These are phyloP conservation scores for Drosophila prostipennis DNA, from an alignment of 2,888 invertebrate species.

Conservation along the genomic window DNA sequence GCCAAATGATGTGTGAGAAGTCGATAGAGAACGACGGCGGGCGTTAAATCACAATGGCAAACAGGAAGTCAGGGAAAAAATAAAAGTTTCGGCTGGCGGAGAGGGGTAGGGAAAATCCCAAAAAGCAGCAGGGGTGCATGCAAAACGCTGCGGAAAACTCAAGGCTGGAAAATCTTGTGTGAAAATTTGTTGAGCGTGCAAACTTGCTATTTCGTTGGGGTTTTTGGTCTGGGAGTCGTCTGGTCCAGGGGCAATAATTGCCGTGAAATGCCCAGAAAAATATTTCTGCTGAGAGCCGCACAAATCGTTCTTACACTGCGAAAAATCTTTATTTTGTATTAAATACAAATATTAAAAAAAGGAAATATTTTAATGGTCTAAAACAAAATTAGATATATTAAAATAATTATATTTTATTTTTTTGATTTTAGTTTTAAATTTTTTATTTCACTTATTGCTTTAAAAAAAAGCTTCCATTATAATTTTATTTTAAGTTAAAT, in stretches of 20 bases:
- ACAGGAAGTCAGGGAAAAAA: slow-evolving; percentile 55
- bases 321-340: neutral
- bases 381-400: no score
- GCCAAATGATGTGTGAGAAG: slow-evolving; percentile 77
- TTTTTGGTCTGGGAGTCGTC: slow-evolving; percentile 37
- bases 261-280: slow-evolving; percentile 68
- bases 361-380: no score
- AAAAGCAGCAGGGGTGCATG: slow-evolving; percentile 63
- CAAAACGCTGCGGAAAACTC: slow-evolving; percentile 44
- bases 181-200: slow-evolving; percentile 79
- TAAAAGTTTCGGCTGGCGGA: neutral
- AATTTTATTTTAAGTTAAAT: no score
- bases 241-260: slow-evolving; percentile 66
- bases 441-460: no score
- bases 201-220: slow-evolving; percentile 49
- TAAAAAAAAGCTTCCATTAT: no score
- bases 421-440: no score
- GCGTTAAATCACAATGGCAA: slow-evolving; percentile 74
- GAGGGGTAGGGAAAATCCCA: neutral
- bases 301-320: slow-evolving; percentile 48
- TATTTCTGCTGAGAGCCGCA: slow-evolving; percentile 67
- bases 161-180: slow-evolving; percentile 68
- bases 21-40: slow-evolving; percentile 66
- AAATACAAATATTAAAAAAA: no score
- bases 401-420: no score